Percentiles rank a stretch among this genome's conserved stretches.
Conservation (phyloP, 2,113 vertebrate genomes). For the Oncorhynchus gorbuscha region DNA sequence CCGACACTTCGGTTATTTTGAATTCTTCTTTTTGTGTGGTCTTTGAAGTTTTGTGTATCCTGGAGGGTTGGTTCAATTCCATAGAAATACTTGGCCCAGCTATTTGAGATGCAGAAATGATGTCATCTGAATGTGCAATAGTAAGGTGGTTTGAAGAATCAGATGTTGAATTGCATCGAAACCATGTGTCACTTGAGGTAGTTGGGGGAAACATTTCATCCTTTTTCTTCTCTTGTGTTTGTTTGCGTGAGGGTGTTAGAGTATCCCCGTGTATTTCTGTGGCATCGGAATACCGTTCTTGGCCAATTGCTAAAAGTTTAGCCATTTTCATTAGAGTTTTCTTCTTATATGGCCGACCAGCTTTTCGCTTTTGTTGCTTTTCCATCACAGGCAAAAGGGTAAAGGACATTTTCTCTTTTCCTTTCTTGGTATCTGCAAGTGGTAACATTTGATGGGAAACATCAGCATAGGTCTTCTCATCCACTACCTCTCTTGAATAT, state of each 20-base stretch:
- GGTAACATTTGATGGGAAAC: neutral
- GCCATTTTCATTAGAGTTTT: conserved; percentile 35
- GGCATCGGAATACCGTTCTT: conserved; percentile 1
- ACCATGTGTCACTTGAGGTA: neutral
- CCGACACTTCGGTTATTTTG: neutral
- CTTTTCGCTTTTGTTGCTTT: conserved; percentile 24
- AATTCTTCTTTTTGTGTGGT: conserved; percentile 5
- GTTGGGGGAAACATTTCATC: neutral
- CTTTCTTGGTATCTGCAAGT: neutral
- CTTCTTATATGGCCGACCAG: conserved; percentile 17
- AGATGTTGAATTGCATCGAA: neutral
- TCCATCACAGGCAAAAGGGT: conserved; percentile 6
- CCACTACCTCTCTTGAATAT: neutral
- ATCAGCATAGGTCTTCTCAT: neutral
- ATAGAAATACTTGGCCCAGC: neutral
- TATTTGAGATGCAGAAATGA: neutral
- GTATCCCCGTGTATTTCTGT: neutral
- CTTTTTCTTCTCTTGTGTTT: neutral
- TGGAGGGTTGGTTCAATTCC: neutral
- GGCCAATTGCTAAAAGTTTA: conserved; percentile 13
- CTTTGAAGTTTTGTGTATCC: neutral
- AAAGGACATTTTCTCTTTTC: neutral
- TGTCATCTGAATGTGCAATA: neutral
- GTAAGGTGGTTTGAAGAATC: neutral
- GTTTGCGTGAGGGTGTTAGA: neutral